Evolutionary conservation across 2,888 invertebrate genomes (phyloP).

Genomic region (Campoplex nolae): DNA sequence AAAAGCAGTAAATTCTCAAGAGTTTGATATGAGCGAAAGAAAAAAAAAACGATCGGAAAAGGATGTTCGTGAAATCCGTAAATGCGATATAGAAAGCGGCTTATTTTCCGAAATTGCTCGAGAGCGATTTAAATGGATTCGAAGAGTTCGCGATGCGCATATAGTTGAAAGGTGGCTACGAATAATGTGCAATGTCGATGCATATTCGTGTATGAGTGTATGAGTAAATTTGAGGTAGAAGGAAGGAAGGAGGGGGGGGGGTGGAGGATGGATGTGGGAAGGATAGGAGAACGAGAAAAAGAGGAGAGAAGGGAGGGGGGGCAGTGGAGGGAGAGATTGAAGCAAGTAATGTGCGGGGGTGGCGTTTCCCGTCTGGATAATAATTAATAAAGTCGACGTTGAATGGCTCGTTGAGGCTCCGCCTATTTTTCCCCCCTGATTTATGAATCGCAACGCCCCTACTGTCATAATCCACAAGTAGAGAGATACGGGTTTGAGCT

Average conservation of each 20-base stretch:
- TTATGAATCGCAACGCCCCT: conserved; percentile 84
- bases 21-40: not conserved
- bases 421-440: conserved; percentile 82
- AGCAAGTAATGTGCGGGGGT: conserved; percentile 66
- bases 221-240: conserved; percentile 29
- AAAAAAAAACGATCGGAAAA: not conserved
- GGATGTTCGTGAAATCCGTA: not conserved
- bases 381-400: conserved; percentile 84
- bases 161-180: conserved; percentile 33
- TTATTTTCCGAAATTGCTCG: conserved; percentile 25
- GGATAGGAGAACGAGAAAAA: conserved; percentile 15
- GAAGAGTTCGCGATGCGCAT: conserved; percentile 36
- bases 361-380: conserved; percentile 76
- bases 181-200: conserved; percentile 50
- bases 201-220: conserved; percentile 1
- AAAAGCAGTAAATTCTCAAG: not conserved
- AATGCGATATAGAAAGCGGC: conserved; percentile 11
- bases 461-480: conserved; percentile 82
- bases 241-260: conserved; percentile 25
- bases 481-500: conserved; percentile 58
- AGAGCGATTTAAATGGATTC: conserved; percentile 46
- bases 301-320: conserved; percentile 39
- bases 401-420: conserved; percentile 82
- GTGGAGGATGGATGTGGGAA: conserved; percentile 1
- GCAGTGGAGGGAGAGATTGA: conserved; percentile 2